Conservation (phyloP, 1,140 invertebrate species). For the Dinoponera quadriceps region DNA sequence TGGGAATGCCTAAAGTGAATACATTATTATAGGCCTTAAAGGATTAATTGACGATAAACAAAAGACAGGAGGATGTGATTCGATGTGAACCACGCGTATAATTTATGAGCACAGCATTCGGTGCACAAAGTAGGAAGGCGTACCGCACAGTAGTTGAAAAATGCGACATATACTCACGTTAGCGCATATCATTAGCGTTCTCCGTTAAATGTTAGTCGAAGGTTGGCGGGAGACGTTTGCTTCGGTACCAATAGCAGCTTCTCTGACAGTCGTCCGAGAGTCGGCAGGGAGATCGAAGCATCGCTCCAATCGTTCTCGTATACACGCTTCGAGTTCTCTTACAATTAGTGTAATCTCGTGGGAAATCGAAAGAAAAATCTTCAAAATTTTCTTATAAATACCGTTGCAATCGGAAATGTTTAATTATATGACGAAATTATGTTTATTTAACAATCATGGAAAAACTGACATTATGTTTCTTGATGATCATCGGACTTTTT, state of each 20-base stretch:
- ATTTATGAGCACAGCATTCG: conserved; percentile 23
- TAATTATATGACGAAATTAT: too few relatives aligned
- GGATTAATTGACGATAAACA: too few relatives aligned
- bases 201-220: conserved; percentile 60
- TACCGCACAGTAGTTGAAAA: neutral
- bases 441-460: neutral
- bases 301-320: conserved; percentile 41
- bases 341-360: conserved; percentile 24
- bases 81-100: too few relatives aligned
- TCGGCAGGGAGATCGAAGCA: conserved; percentile 49
- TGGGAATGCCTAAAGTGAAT: too few relatives aligned
- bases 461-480: neutral
- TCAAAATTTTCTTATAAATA: conserved; percentile 12
- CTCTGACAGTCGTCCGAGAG: conserved; percentile 66
- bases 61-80: too few relatives aligned
- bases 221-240: conserved; percentile 53
- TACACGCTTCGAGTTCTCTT: neutral
- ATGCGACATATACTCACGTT: neutral
- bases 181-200: conserved; percentile 39
- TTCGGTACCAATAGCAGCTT: conserved; percentile 48
- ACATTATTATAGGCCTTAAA: too few relatives aligned
- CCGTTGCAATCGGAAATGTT: conserved; percentile 6
- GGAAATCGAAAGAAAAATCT: conserved; percentile 29
- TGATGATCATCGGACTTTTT: neutral
- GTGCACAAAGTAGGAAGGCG: neutral